phyloP scores from a whole-genome alignment of 2,797 vertebrate genomes.

The Scomberomorus guttatus region DNA sequence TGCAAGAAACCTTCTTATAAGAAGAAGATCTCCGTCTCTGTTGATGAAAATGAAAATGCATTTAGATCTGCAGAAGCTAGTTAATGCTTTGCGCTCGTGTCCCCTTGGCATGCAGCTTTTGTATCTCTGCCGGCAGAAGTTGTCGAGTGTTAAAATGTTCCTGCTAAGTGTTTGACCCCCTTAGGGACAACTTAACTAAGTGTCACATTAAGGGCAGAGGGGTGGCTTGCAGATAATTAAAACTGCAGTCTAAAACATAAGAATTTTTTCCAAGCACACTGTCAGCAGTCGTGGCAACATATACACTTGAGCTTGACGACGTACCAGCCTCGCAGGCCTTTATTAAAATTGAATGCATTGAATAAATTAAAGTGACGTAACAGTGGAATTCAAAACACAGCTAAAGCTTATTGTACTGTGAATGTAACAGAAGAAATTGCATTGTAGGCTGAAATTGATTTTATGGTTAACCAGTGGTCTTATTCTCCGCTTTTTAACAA shows the following conservation, averaged over 20 bases:
- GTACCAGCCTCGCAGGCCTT: conserved; percentile 62
- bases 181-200: conserved; percentile 70
- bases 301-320: conserved; percentile 41
- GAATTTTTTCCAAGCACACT: conserved; percentile 22
- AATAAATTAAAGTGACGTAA: conserved; percentile 73
- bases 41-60: conserved; percentile 23
- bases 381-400: conserved; percentile 48
- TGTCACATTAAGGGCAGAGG: conserved; percentile 68
- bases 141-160: conserved; percentile 56
- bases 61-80: conserved; percentile 16
- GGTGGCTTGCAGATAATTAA: conserved; percentile 68
- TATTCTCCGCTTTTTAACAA: conserved; percentile 12
- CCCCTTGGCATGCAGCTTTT: conserved; percentile 37
- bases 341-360: conserved; percentile 78
- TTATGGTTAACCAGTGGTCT: conserved; percentile 16
- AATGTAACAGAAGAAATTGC: neutral
- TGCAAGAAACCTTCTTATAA: conserved; percentile 6
- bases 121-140: conserved; percentile 60
- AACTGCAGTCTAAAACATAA: conserved; percentile 48
- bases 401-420: conserved; percentile 8
- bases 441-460: conserved; percentile 5
- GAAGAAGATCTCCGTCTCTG: conserved; percentile 21
- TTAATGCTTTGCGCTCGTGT: conserved; percentile 37
- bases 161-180: conserved; percentile 71
- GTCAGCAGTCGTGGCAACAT: conserved; percentile 45